phyloP scores from a whole-genome alignment of 1,140 invertebrate genomes.

The Dreissena rostriformis region DNA sequence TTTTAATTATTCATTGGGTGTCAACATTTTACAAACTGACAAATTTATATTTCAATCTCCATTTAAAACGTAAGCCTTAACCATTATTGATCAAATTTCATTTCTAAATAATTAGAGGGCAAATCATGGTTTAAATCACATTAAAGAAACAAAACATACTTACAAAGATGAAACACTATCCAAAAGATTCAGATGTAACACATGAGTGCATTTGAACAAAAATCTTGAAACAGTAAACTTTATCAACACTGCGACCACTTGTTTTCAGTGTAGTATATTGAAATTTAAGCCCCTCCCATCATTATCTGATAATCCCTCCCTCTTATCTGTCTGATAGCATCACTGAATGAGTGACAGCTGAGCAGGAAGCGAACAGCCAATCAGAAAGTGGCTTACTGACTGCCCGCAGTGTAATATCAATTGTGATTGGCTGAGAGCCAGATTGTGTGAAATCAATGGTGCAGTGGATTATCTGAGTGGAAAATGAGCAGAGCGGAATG shows the following conservation, averaged over 20 bases:
- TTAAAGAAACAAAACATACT: constrained; percentile 16
- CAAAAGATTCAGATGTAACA: constrained; percentile 20
- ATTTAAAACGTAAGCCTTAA: neutral
- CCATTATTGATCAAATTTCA: constrained; percentile 3
- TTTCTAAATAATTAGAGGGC: neutral
- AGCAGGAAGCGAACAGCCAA: constrained; percentile 26
- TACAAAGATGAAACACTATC: constrained; percentile 47
- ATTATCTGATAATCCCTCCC: constrained; percentile 22
- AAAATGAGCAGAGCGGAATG: too few relatives aligned
- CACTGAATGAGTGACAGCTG: constrained; percentile 30
- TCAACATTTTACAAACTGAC: too few relatives aligned
- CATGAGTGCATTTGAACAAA: constrained; percentile 50
- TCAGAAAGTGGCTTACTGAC: constrained; percentile 17
- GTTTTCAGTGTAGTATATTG: constrained; percentile 29
- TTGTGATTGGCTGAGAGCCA: constrained; percentile 26
- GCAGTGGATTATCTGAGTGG: too few relatives aligned
- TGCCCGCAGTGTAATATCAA: constrained; percentile 7
- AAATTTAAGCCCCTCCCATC: constrained; percentile 11
- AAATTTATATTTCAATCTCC: too few relatives aligned
- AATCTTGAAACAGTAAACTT: constrained; percentile 32
- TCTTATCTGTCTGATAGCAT: constrained; percentile 30
- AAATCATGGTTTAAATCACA: neutral
- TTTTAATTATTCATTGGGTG: too few relatives aligned
- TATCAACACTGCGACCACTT: constrained; percentile 44
- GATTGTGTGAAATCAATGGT: constrained; percentile 20